phyloP scores from a whole-genome alignment of 2,888 invertebrate species.

The Meloe dianella region DNA sequence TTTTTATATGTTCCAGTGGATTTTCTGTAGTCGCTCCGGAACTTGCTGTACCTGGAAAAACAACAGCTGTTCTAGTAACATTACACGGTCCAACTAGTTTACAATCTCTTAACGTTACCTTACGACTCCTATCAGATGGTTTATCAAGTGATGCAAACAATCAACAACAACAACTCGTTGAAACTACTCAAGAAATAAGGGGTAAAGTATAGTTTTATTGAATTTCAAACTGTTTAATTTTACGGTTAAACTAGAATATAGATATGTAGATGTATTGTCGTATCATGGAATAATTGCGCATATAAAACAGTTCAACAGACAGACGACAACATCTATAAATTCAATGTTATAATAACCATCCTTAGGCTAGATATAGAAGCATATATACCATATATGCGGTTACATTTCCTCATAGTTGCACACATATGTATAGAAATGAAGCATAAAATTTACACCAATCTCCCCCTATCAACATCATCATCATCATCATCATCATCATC shows the following conservation, averaged over 20 bases:
- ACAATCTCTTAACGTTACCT: slow-evolving; percentile 67
- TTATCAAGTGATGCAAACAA: slow-evolving; percentile 36
- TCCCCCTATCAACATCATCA: neutral
- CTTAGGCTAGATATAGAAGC: neutral
- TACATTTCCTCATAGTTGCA: neutral
- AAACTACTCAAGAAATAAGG: slow-evolving; percentile 55
- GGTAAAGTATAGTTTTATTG: slow-evolving; percentile 38
- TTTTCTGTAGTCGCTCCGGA: slow-evolving; percentile 72
- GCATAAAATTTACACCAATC: slow-evolving; percentile 4
- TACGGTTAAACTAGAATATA: neutral
- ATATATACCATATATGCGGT: no score
- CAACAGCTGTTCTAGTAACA: slow-evolving; percentile 69
- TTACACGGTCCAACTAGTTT: slow-evolving; percentile 62
- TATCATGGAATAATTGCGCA: neutral
- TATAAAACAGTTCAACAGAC: neutral
- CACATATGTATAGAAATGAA: neutral
- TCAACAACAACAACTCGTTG: slow-evolving; percentile 44
- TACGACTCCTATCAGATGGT: slow-evolving; percentile 58
- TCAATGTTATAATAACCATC: neutral
- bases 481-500: neutral
- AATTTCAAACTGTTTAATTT: slow-evolving; percentile 2
- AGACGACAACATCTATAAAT: neutral
- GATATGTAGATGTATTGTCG: neutral
- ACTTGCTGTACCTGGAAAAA: slow-evolving; percentile 70
- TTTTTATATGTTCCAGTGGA: slow-evolving; percentile 59